Evolutionary conservation across 2,888 invertebrate genomes (phyloP).

Genomic region (Corythucha ciliata): DNA sequence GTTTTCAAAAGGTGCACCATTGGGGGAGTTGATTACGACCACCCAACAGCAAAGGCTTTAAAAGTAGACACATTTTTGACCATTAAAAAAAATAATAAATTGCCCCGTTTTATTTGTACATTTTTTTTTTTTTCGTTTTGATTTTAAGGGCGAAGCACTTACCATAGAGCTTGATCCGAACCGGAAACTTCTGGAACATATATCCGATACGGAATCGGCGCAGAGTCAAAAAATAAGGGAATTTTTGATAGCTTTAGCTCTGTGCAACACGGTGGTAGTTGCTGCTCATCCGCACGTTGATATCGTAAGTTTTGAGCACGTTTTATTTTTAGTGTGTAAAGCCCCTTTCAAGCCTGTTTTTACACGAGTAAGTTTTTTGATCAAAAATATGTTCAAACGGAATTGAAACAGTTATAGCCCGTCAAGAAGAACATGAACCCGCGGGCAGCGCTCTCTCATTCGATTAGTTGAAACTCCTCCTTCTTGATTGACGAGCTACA

Average conservation of each 20-base stretch:
- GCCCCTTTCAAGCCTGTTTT: no score
- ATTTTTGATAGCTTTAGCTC: constrained; percentile 80
- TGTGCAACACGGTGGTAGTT: constrained; percentile 96
- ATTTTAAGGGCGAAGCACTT: constrained; percentile 25
- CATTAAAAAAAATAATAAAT: not conserved
- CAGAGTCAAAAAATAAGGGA: constrained; percentile 71
- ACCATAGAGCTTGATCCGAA: constrained; percentile 27
- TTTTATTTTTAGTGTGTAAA: no score
- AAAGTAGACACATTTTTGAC: constrained; percentile 11
- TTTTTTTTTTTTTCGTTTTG: constrained; percentile 11
- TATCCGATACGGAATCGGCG: constrained; percentile 21
- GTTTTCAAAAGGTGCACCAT: constrained; percentile 85
- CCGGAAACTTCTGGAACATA: constrained; percentile 26
- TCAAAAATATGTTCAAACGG: no score
- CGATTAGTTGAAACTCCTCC: no score
- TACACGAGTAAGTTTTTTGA: no score
- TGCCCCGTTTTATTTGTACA: no score
- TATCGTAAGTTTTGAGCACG: constrained; percentile 37
- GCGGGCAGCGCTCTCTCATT: no score
- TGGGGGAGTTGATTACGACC: constrained; percentile 80
- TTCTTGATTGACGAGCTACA: no score
- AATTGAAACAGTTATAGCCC: no score
- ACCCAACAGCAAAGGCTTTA: constrained; percentile 48
- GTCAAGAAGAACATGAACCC: no score
- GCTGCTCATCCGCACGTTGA: constrained; percentile 71